Evolutionary conservation across 2,888 invertebrate species (phyloP).

Genomic region (Melieria crassipennis): DNA sequence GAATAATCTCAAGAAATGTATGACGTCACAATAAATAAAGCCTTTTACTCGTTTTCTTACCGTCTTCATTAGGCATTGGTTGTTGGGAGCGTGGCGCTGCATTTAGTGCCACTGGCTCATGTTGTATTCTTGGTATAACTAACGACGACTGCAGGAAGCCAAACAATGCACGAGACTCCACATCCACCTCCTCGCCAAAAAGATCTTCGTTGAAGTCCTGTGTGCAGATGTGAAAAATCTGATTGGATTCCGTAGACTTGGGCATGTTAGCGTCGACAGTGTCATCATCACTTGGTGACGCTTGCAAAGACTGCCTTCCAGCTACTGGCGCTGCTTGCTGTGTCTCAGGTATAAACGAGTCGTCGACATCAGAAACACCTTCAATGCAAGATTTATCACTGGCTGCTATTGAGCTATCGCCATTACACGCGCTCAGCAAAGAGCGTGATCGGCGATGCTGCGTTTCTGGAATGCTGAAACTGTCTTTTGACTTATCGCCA

Average conservation of each 20-base stretch:
- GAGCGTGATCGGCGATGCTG: conserved; percentile 38
- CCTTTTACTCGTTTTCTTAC: not conserved
- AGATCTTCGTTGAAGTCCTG: conserved; percentile 51
- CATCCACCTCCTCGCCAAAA: conserved; percentile 36
- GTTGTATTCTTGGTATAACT: conserved; percentile 42
- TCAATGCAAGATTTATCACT: conserved; percentile 21
- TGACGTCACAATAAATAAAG: not conserved
- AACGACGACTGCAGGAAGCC: conserved; percentile 36
- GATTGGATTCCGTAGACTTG: conserved; percentile 27
- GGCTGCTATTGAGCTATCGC: conserved; percentile 23
- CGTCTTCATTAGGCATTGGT: not conserved
- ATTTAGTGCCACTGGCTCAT: conserved; percentile 34
- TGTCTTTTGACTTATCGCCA: conserved; percentile 32
- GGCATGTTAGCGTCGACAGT: not conserved
- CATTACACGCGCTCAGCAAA: conserved; percentile 21
- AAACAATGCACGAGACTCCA: not conserved
- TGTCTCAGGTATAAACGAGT: conserved; percentile 54
- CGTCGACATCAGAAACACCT: conserved; percentile 44
- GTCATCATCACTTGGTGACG: conserved; percentile 23
- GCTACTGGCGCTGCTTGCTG: conserved; percentile 43
- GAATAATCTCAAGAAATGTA: not conserved
- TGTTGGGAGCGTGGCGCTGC: not conserved
- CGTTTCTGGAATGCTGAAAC: conserved; percentile 50
- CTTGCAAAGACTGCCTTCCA: conserved; percentile 27
- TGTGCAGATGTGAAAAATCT: conserved; percentile 50